Evolutionary conservation across 2,888 invertebrate species (phyloP), one percentile per base, ranked within the genome.

Genomic region (Drosophila buzzatii): DNA sequence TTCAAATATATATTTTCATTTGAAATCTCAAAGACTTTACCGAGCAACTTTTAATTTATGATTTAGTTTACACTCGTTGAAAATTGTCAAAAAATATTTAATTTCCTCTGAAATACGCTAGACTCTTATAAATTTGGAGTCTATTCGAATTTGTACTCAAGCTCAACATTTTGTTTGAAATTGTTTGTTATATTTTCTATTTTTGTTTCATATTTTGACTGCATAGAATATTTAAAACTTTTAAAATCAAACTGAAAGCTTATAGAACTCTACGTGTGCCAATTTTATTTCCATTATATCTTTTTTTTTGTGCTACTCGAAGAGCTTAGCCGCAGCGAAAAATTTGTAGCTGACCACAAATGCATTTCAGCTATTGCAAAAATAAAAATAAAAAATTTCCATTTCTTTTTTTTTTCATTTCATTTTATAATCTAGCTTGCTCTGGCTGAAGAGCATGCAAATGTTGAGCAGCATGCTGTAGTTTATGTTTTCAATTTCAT

Each of bases 401-500:
- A 23, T 44, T 44, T 12, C 1, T 18, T 18, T 18, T 18, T 18
- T 18, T 20, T 44, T 20, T 16, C 5, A 12, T 3, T 39, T 41
- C 12, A 18, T 27, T 47, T 31, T 27, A n/a, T 16, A 52, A 23
- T 9, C 16, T n/a, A 14, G 35, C 23, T 18, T 16, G 6, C 20
- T 18, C 37, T 8, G 18, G 10, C 18, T 42, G 16, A 14, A 68
- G 71, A 33, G 77, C 58, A 78, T 75, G 9, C 59, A 57, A 61
- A 62, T 65, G 65, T 69, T 76, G 37, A 18, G 51, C n/a, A n/a
- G 12, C 8, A 45, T 63, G 62, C 59, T 66, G 45, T 70, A 60
- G 71, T 78, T 82, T 81, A 72, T 79, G 70, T 79, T 80, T 84
- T 78, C 81, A 76, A 87, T 84, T 83, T 72, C 69, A 84, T 66